Base-by-base conservation (phyloP, 2,113 vertebrate species). In the Lophius piscatorius region DNA sequence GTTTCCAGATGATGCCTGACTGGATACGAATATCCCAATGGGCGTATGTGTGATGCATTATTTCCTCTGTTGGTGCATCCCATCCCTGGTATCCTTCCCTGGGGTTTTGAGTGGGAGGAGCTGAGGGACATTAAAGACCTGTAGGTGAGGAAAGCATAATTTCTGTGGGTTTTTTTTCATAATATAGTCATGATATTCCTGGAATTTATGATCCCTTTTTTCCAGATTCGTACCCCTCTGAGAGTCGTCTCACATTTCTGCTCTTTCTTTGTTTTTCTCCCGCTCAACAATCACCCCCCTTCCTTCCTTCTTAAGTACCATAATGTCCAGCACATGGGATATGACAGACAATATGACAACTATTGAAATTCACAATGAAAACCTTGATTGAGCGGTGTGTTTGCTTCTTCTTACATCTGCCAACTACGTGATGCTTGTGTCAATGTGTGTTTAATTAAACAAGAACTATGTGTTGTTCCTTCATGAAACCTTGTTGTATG, bases 1-100 rank as follows among this genome's bases (percentile, higher is more conserved):
- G 22, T 62, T 66, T 74, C 48, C 38, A 46, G 63, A 48, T 59
- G 28, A 61, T 13, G 63, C 66, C 47, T 60, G 56, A 52, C 38
- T 67, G 76, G 23, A 26, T 24, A 63, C 47, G 18, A 18, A 60
- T 17, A 24, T 74, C 65, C 65, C 70, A 48, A 9, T 29, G 59
- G 74, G 59, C 9, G 47, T 12, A 59, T 47, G 40, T 61, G 50
- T 48, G 46, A 54, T 40, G 50, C 60, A 57, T 61, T 51, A 23
- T 61, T 54, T 34, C 41, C 18, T 54, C 49, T 38, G 16, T 62
- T 40, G 42, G 33, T 50, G 41, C 50, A 65, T 66, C 55, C 39
- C 9, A 50, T 51, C 31, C 17, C 28, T 38, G 13, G 33, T 16
- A 63, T 65, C 28, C 34, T 57, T 62, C 70, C 31, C 64, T 16